A percentile compares a stretch with the other conserved stretches of the same genome.
These are phyloP conservation scores for Sceliomorpha sp. DNA, from an alignment of 2,888 invertebrate genomes.

Conservation along the genomic window DNA sequence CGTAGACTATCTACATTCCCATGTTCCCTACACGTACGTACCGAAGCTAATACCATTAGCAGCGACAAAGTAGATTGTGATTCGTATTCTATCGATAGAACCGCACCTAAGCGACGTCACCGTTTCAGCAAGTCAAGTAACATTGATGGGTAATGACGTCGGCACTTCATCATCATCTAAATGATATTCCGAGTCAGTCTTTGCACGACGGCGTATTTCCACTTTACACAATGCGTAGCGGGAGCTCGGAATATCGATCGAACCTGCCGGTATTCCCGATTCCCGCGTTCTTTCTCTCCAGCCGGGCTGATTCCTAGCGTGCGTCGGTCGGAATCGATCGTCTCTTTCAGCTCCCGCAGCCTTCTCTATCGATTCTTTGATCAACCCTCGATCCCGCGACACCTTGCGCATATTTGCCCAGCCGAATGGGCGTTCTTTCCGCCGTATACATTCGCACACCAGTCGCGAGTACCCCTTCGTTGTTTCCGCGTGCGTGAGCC, in stretches of 20 bases:
- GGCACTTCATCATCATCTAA: constrained; percentile 13
- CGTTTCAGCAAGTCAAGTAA: constrained; percentile 1
- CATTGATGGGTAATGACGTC: constrained; percentile 4
- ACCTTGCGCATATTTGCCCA: constrained; percentile 30
- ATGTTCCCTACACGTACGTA: too few relatives aligned
- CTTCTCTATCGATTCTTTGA: constrained; percentile 3
- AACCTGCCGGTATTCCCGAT: constrained; percentile 58
- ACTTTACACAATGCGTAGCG: constrained; percentile 12
- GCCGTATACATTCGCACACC: constrained; percentile 27
- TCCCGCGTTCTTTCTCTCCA: constrained; percentile 39
- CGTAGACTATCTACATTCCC: too few relatives aligned
- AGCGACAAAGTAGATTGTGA: not conserved
- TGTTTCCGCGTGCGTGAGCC: constrained; percentile 25
- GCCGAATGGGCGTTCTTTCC: constrained; percentile 33
- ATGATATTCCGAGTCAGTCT: constrained; percentile 4
- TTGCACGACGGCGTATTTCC: constrained; percentile 5
- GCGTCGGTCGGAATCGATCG: constrained; percentile 19
- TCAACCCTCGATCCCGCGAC: constrained; percentile 15
- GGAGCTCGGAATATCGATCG: constrained; percentile 62
- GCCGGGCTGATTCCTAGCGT: constrained; percentile 8
- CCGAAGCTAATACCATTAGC: too few relatives aligned
- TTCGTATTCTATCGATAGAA: constrained; percentile 6
- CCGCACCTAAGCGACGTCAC: constrained; percentile 5
- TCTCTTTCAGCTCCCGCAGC: constrained; percentile 11
- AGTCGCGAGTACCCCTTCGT: constrained; percentile 31